These are phyloP conservation scores for Vidua macroura DNA, from an alignment of 2,113 vertebrate species.

Conservation along the genomic window DNA sequence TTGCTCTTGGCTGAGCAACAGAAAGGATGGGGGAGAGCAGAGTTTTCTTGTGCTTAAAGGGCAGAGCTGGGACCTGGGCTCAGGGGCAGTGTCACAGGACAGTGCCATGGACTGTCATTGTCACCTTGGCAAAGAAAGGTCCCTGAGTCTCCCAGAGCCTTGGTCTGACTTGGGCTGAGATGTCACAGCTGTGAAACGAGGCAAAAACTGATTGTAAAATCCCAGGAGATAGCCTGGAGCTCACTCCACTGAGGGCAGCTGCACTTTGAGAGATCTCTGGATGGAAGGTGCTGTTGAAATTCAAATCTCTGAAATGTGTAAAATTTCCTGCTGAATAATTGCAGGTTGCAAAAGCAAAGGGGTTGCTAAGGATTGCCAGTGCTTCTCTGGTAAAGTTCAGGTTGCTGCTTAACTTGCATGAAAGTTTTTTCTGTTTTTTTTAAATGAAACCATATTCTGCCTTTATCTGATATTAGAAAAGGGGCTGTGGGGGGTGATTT, in stretches of 20 bases:
- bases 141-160: neutral
- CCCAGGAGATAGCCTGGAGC: neutral
- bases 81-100: neutral
- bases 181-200: neutral
- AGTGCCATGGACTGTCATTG: neutral
- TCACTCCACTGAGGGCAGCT: neutral
- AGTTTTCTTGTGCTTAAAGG: neutral
- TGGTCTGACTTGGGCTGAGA: neutral
- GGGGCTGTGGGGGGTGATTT: neutral
- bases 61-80: neutral
- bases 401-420: neutral
- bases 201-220: neutral
- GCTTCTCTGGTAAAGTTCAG: neutral
- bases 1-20: neutral
- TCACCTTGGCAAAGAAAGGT: neutral
- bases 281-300: neutral
- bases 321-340: neutral
- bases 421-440: neutral
- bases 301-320: neutral
- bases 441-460: neutral
- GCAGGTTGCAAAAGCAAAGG: neutral
- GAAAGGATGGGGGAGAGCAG: neutral
- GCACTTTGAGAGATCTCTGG: neutral
- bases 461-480: neutral
- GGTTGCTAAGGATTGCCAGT: neutral